Evolutionary conservation across 2,888 invertebrate species (phyloP).

Genomic region (Conops quadrifasciatus): DNA sequence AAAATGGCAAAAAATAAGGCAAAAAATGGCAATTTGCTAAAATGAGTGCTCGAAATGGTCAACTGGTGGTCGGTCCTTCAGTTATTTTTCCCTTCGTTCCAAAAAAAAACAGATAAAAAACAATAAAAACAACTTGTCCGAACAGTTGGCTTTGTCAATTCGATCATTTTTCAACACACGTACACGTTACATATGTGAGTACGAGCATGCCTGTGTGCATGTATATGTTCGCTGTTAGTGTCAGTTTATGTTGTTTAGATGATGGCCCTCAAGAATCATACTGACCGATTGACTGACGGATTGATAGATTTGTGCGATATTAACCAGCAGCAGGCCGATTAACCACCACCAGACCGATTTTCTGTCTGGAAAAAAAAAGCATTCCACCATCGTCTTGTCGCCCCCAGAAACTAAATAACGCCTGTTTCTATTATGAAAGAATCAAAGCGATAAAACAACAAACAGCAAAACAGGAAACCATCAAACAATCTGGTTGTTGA

Average conservation of each 20-base stretch:
- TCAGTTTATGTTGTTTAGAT: too few species aligned
- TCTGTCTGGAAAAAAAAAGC: too few species aligned
- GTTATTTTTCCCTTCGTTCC: too few species aligned
- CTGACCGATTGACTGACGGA: neutral
- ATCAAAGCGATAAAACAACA: neutral
- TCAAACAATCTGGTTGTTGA: too few species aligned
- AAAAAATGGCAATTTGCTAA: neutral
- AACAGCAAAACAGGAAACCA: neutral
- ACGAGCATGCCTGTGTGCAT: neutral
- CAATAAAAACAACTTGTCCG: slow-evolving; percentile 10
- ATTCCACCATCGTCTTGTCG: too few species aligned
- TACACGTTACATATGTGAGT: neutral
- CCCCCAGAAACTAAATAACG: too few species aligned
- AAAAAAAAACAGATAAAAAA: neutral
- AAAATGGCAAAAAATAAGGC: neutral
- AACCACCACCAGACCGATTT: too few species aligned
- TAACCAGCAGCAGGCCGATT: too few species aligned
- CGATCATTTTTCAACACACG: slow-evolving; percentile 19
- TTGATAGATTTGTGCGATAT: neutral
- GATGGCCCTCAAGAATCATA: too few species aligned
- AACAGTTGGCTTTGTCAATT: slow-evolving; percentile 4
- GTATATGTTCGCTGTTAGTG: too few species aligned
- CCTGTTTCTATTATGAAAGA: neutral
- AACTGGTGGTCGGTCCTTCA: neutral
- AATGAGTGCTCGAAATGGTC: neutral